Evolutionary conservation across 2,797 vertebrate species (phyloP), one percentile per base, ranked within the genome.

Genomic region (Gorsachius magnificus): DNA sequence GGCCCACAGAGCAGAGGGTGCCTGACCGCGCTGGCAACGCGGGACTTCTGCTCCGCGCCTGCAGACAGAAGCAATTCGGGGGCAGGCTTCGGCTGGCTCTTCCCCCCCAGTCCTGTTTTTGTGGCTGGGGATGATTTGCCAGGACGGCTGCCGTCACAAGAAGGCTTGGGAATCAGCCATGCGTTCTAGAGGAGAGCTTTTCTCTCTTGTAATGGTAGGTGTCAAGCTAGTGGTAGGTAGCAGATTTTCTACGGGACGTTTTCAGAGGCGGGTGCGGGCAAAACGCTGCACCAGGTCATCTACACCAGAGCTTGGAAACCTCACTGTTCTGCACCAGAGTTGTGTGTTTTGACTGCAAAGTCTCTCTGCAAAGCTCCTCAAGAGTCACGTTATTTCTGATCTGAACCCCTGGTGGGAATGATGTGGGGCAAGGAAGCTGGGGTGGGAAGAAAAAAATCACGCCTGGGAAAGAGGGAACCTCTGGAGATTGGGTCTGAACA

Each of bases 281-380:
- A 57, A 93, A 75, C 65, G 35, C 38, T 78, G 53, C 64, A 64
- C 83, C 45, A 2, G 63, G 35, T 72, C 69, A 66, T 28, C 57
- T 65, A 50, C 14, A 22, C 25, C 57, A 87, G 78, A 87, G 89
- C 50, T 92, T 58, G 16, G 75, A 87, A 45, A 22, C 75, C 79
- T 97, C 92, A 93, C 89, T 93, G 68, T 96, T 94, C 84, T 85
- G 95, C 94, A 90, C 94, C 89, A 91, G 97, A 95, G 93, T 89
- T 94, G 95, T 48, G 84, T 94, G 95, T 96, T 94, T 81, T 68
- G 79, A 94, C 96, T 96, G 92, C 95, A 84, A 41, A 82, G 89
- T 95, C 87, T 96, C 93, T 87, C 70, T 87, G 93, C 92, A 95
- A 86, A 95, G 80, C 93, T 96, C 60, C 76, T 91, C 31, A 2